These are phyloP conservation scores for Pherbina coryleti DNA, from an alignment of 2,888 invertebrate species.

Conservation along the genomic window DNA sequence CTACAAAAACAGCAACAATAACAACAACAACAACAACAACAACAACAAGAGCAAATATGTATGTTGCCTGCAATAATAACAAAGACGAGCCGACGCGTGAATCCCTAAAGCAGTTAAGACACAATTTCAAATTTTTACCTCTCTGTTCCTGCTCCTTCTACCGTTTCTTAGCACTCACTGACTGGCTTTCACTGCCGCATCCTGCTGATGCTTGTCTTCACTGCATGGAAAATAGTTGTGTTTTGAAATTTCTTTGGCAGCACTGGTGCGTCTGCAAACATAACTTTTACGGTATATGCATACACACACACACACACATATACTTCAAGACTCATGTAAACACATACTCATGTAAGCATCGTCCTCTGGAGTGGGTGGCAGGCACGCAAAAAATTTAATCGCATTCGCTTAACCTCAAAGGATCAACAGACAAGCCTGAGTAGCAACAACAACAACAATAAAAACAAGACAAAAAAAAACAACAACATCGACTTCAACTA, in stretches of 20 bases:
- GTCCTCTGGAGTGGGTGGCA: neutral
- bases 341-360: neutral
- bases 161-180: neutral
- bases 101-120: slow-evolving; percentile 17
- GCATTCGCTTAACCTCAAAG: slow-evolving; percentile 24
- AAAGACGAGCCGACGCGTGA: neutral
- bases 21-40: neutral
- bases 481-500: neutral
- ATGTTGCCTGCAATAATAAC: slow-evolving; percentile 1
- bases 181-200: neutral
- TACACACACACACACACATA: neutral
- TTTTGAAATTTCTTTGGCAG: slow-evolving; percentile 12
- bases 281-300: slow-evolving; percentile 4
- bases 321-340: neutral
- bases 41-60: neutral
- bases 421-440: slow-evolving; percentile 1
- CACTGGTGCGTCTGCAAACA: slow-evolving; percentile 15
- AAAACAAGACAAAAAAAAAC: neutral
- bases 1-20: neutral
- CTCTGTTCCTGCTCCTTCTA: neutral
- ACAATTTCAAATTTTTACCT: neutral
- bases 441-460: neutral
- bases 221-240: slow-evolving; percentile 2
- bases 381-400: slow-evolving; percentile 14
- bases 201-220: neutral